A percentile compares a stretch with the other conserved stretches of the same genome.
Evolutionary conservation across 23 tunicate genomes (phyloP).

Genomic region (Clavelina lepadiformis): DNA sequence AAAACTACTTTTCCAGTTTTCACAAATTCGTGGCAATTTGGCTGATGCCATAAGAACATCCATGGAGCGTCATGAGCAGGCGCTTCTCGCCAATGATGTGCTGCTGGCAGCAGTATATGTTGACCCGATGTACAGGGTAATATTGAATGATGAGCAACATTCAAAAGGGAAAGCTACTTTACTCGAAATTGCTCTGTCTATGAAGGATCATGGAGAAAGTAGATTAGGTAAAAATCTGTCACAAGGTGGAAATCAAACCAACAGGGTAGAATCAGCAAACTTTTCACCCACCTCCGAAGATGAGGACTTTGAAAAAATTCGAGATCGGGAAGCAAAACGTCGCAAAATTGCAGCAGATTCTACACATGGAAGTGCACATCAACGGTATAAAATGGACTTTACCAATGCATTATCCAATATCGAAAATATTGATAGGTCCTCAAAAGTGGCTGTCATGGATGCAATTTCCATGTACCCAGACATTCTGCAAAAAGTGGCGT

Average conservation of each 20-base stretch:
- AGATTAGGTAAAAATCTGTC: not conserved
- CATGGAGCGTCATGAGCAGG: not conserved
- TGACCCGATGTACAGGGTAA: slow-evolving; percentile 5
- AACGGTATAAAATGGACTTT: slow-evolving; percentile 4
- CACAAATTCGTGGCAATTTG: slow-evolving; percentile 1
- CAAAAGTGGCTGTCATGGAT: no score
- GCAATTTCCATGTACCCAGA: no score
- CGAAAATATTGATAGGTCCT: no score
- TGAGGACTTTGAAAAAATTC: slow-evolving; percentile 15
- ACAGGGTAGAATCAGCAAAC: no score
- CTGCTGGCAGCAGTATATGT: slow-evolving; percentile 13
- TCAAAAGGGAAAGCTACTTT: slow-evolving; percentile 9
- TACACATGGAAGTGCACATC: not conserved
- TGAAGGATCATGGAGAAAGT: no score
- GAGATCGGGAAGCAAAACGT: slow-evolving; percentile 14
- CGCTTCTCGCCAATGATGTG: not conserved
- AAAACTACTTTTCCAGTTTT: slow-evolving; percentile 9
- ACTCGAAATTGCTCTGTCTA: slow-evolving; percentile 8
- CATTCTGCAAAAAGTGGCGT: no score
- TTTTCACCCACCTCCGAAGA: not conserved
- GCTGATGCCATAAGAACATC: slow-evolving; percentile 16
- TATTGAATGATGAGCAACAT: not conserved
- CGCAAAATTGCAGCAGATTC: not conserved
- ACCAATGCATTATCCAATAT: slow-evolving; percentile 11
- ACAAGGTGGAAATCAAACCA: not conserved